A percentile compares a stretch with the other conserved stretches of the same genome.
Conservation (phyloP, 2,888 invertebrate genomes). For the Odiellus spinosus region DNA sequence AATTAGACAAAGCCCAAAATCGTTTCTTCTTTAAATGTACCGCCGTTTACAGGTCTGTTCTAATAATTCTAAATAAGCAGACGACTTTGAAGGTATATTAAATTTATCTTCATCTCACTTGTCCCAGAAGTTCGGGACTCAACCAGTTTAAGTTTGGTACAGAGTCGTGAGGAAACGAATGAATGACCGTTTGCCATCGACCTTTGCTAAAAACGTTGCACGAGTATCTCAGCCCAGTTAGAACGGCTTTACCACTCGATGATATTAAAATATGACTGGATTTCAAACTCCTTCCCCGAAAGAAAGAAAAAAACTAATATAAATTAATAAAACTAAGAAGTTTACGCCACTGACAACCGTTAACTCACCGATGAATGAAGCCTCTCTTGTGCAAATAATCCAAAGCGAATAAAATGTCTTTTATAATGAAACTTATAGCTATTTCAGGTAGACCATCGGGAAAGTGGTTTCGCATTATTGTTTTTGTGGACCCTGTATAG, state of each 20-base stretch:
- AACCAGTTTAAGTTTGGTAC: constrained; percentile 67
- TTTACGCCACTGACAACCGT: background rate
- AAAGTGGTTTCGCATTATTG: constrained; percentile 60
- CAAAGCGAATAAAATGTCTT: constrained; percentile 59
- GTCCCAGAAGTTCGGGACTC: constrained; percentile 77
- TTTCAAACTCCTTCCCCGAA: constrained; percentile 36
- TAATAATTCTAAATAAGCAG: too few species aligned
- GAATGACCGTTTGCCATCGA: constrained; percentile 47
- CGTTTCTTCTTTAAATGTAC: too few species aligned
- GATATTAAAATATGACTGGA: constrained; percentile 70
- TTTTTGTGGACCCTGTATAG: constrained; percentile 49
- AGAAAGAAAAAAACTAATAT: background rate
- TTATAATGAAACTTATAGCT: constrained; percentile 58
- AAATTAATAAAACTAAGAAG: constrained; percentile 1
- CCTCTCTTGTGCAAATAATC: constrained; percentile 70
- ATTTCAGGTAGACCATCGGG: constrained; percentile 60
- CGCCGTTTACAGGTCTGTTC: too few species aligned
- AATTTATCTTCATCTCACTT: too few species aligned
- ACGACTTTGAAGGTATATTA: too few species aligned
- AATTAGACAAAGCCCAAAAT: too few species aligned
- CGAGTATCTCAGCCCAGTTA: constrained; percentile 64
- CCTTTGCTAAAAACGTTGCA: constrained; percentile 56
- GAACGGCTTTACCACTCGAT: constrained; percentile 48
- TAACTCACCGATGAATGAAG: constrained; percentile 58
- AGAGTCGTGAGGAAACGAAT: constrained; percentile 56